Evolutionary conservation across 2,888 invertebrate genomes (phyloP).

Genomic region (Agrochola litura): DNA sequence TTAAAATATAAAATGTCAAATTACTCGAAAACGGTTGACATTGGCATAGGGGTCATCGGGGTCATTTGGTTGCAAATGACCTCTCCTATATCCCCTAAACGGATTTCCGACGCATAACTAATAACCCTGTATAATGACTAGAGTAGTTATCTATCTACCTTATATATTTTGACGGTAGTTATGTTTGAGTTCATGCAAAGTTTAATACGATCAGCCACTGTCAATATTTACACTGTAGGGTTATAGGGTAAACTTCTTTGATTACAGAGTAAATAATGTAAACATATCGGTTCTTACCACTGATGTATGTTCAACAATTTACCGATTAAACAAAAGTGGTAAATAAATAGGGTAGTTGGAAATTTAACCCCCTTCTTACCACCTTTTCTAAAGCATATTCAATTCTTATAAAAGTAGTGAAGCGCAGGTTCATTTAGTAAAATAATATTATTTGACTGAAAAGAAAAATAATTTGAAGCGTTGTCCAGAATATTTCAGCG

Average conservation of each 20-base stretch:
- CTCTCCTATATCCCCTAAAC: too few species aligned
- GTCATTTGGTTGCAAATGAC: too few species aligned
- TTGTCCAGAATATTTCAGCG: slow-evolving; percentile 46
- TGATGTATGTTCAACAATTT: slow-evolving; percentile 10
- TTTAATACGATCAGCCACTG: too few species aligned
- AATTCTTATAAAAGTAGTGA: neutral
- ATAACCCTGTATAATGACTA: too few species aligned
- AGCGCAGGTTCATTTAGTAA: slow-evolving; percentile 17
- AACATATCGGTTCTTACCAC: slow-evolving; percentile 6
- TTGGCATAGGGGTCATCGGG: too few species aligned
- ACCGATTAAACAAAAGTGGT: slow-evolving; percentile 13
- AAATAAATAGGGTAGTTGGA: neutral
- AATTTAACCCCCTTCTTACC: neutral
- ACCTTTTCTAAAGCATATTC: neutral
- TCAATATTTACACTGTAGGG: neutral
- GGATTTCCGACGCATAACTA: too few species aligned
- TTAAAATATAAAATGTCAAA: too few species aligned
- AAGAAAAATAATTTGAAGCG: slow-evolving; percentile 42
- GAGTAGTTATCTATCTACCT: too few species aligned
- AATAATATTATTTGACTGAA: slow-evolving; percentile 16
- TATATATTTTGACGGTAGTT: neutral
- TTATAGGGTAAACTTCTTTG: slow-evolving; percentile 6
- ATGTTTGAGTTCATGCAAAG: neutral
- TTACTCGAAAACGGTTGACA: too few species aligned
- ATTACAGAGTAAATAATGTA: neutral